Percentiles rank a stretch among this genome's conserved stretches.
Conservation (phyloP, 1,140 invertebrate species). For the Aphelenchoides fujianensis region DNA sequence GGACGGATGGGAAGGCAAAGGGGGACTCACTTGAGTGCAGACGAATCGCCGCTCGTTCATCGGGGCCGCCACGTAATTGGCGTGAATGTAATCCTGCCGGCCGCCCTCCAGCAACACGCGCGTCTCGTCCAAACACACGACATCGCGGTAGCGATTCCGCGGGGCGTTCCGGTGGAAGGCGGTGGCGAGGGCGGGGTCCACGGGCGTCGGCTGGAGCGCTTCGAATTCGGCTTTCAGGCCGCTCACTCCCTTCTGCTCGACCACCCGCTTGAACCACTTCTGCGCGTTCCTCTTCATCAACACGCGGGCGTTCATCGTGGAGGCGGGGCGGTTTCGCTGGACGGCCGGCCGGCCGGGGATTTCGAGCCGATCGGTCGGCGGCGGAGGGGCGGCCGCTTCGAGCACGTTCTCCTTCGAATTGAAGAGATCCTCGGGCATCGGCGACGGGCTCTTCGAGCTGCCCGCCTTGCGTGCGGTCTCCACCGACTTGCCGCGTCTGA, state of each 20-base stretch:
- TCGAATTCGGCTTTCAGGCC: constrained; percentile 5
- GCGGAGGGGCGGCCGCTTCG: not conserved
- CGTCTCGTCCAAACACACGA: constrained; percentile 16
- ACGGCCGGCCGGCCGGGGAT: not conserved
- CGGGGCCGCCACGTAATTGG: constrained; percentile 12
- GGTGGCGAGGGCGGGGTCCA: not conserved
- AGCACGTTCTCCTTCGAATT: not conserved
- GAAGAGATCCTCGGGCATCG: not conserved
- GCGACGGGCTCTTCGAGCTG: not conserved
- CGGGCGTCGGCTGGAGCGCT: not conserved
- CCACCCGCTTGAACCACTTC: not conserved
- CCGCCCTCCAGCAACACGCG: constrained; percentile 3
- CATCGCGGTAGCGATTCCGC: not conserved
- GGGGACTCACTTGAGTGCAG: constrained; percentile 4
- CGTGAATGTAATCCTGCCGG: constrained; percentile 14
- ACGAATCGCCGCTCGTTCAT: constrained; percentile 1
- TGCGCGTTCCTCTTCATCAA: not conserved
- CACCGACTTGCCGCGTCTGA: not conserved
- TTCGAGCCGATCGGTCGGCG: not conserved
- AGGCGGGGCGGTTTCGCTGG: not conserved
- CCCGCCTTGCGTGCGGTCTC: not conserved
- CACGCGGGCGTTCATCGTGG: not conserved
- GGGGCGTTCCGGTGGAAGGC: not conserved
- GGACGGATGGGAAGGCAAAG: not conserved
- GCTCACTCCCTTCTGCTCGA: not conserved